Base-by-base conservation (phyloP, 2,113 vertebrate species). In the Riparia riparia region DNA sequence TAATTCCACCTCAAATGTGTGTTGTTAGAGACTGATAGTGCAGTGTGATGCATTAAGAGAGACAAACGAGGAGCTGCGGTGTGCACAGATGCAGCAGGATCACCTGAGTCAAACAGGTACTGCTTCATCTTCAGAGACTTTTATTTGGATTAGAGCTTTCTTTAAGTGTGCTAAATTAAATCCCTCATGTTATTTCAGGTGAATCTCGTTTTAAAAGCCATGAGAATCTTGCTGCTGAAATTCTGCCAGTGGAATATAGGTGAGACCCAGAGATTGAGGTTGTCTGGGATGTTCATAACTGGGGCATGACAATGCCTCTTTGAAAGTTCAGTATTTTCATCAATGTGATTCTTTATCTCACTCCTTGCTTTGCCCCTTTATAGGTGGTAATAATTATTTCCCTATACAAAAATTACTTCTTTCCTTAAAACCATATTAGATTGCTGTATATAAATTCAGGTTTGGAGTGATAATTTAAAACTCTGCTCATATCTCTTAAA, bases 21-120 rank as follows among this genome's bases (percentile, higher is more conserved):
- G 19, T 74, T 58, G 34, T 54, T 86, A 99, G 99, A 98, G 99
- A 78, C 97, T 99, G 89, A 99, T 99, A 91, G 97, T 99, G 25
- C 99, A 99, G 83, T 98, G 99, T 90, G 99, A 99, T 95, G 98
- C 99, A 54, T 95, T 99, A 32, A 99, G 98, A 96, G 99, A 99
- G 97, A 99, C 98, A 20, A 99, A 99, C 12, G 99, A 99, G 97
- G 99, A 99, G 86, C 98, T 99, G 31, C 98, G 98, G 31, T 99
- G 98, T 96, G 98, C 99, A 60, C 98, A 99, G 97, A 98, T 98
- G 93, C 99, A 99, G 29, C 99, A 99, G 97, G 98, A 98, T 94
- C 99, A 99, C 86, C 97, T 99, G 69, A 98, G 97, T 71, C 99
- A 98, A 98, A 97, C 99, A 97, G 99, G 99, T 99, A 96, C 68